Evolutionary conservation across 2,113 vertebrate genomes (phyloP).

Genomic region (Ctenodactylus gundi): DNA sequence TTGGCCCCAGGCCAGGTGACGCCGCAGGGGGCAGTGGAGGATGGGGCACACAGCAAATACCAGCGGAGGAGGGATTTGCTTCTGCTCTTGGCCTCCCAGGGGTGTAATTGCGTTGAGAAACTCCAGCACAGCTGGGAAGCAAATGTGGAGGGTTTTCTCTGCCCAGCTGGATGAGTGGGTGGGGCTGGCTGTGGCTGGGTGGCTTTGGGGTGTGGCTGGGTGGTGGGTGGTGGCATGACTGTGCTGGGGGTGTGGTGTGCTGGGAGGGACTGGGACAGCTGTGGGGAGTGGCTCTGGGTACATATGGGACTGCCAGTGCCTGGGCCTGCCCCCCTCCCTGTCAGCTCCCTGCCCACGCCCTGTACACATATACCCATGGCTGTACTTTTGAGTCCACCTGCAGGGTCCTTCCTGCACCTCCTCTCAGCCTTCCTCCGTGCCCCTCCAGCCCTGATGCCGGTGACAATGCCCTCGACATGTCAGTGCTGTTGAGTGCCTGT

Average conservation of each 20-base stretch:
- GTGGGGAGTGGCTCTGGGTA: slow-evolving; percentile 8
- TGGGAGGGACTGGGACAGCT: slow-evolving; percentile 44
- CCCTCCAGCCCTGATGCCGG: background rate
- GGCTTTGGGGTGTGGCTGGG: slow-evolving; percentile 53
- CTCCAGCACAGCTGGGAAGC: slow-evolving; percentile 63
- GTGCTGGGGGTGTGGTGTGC: slow-evolving; percentile 15
- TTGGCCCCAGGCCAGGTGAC: background rate
- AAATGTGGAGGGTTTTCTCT: slow-evolving; percentile 60
- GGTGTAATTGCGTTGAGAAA: slow-evolving; percentile 24
- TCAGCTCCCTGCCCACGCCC: background rate
- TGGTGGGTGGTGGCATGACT: slow-evolving; percentile 47
- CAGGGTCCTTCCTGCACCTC: background rate
- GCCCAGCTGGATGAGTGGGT: background rate
- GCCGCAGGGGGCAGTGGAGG: background rate
- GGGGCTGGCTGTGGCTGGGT: background rate
- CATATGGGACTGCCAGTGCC: background rate
- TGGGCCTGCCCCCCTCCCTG: background rate
- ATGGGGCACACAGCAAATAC: background rate
- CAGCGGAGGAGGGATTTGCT: slow-evolving; percentile 51
- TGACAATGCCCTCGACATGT: background rate
- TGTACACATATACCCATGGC: background rate
- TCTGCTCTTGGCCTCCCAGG: slow-evolving; percentile 11
- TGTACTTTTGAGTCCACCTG: background rate
- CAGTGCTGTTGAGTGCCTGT: no score
- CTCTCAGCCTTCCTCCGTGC: fast-evolving